Conservation (phyloP, 2,888 invertebrate genomes). For the Amblyjoppa proteus region DNA sequence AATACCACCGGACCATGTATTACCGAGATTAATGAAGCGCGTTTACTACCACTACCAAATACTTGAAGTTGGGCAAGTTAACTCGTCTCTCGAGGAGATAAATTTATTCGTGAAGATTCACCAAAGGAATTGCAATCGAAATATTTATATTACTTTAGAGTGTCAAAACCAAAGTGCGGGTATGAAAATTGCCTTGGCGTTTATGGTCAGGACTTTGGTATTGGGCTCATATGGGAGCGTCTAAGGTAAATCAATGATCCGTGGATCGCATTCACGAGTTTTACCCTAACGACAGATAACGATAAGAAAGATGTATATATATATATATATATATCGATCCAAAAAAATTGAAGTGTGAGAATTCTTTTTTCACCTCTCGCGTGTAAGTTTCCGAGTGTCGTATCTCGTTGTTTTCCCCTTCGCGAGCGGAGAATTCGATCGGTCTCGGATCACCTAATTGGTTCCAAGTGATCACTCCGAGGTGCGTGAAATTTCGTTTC, state of each 20-base stretch:
- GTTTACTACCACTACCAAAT: too few species aligned
- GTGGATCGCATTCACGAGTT: not conserved
- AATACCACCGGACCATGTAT: too few species aligned
- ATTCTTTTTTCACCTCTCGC: not conserved
- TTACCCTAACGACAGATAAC: not conserved
- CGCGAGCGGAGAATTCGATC: slow-evolving; percentile 45
- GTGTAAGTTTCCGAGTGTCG: not conserved
- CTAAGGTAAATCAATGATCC: too few species aligned
- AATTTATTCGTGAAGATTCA: not conserved
- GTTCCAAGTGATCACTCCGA: slow-evolving; percentile 49
- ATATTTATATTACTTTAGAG: not conserved
- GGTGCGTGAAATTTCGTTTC: slow-evolving; percentile 63
- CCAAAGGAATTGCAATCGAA: not conserved
- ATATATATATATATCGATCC: not conserved
- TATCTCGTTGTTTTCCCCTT: slow-evolving; percentile 36
- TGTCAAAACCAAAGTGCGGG: not conserved
- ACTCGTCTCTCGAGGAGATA: not conserved
- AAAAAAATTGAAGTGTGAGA: not conserved
- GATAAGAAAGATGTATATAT: not conserved
- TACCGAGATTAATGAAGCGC: too few species aligned
- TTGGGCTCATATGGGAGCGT: too few species aligned
- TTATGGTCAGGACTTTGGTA: not conserved
- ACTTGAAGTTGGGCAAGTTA: not conserved
- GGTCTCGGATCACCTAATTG: slow-evolving; percentile 59
- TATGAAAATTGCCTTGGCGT: not conserved